These are phyloP conservation scores for Nylanderia fulva DNA, from an alignment of 1,140 invertebrate species.

Conservation along the genomic window DNA sequence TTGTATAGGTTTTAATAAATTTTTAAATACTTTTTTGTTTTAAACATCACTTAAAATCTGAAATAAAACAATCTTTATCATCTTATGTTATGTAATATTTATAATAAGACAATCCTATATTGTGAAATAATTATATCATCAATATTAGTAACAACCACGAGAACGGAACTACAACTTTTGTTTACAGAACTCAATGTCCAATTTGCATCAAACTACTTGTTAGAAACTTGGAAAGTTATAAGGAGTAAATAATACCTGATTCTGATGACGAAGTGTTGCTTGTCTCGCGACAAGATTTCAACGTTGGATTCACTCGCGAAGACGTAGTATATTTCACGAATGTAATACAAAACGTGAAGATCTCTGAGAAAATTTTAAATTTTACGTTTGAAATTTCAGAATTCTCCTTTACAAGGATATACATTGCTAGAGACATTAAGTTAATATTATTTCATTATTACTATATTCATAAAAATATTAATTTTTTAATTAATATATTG, in stretches of 20 bases:
- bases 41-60: neutral
- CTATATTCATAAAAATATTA: neutral
- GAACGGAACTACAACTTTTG: constrained; percentile 40
- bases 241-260: constrained; percentile 45
- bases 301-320: neutral
- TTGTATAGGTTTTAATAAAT: neutral
- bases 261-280: constrained; percentile 10
- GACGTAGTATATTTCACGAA: neutral
- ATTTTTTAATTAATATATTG: neutral
- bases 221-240: constrained; percentile 44
- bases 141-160: constrained; percentile 3
- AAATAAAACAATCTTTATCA: neutral
- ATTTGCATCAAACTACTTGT: constrained; percentile 34
- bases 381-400: neutral
- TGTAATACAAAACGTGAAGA: neutral
- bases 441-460: neutral
- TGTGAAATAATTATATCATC: constrained; percentile 12
- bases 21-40: neutral
- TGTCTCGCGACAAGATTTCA: constrained; percentile 14
- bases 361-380: constrained; percentile 11
- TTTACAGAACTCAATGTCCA: constrained; percentile 38
- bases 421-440: neutral
- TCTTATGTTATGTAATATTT: neutral
- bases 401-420: neutral
- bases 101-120: constrained; percentile 5